These are phyloP conservation scores for Pseudolycoriella hygida DNA, from an alignment of 2,888 invertebrate genomes.

Conservation along the genomic window DNA sequence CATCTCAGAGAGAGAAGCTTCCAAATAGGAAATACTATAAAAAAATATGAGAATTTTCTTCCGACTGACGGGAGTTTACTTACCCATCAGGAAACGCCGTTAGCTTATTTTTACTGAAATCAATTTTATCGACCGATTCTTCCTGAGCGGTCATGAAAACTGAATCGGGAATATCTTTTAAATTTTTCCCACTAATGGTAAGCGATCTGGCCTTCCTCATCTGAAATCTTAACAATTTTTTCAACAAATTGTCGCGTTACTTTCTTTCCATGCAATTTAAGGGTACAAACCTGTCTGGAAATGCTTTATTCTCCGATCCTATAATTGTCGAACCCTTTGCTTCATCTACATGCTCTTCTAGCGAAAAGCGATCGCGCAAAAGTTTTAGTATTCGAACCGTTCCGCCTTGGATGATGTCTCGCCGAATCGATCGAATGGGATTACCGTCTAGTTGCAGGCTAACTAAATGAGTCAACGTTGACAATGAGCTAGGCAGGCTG, in stretches of 20 bases:
- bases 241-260: too few relatives aligned
- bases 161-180: constrained; percentile 47
- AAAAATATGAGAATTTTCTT: too few relatives aligned
- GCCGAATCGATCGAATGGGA: constrained; percentile 59
- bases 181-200: constrained; percentile 32
- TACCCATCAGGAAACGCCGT: constrained; percentile 49
- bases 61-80: constrained; percentile 11
- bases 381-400: constrained; percentile 64
- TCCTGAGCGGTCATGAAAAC: constrained; percentile 51
- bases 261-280: too few relatives aligned
- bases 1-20: constrained; percentile 40
- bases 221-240: constrained; percentile 35
- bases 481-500: constrained; percentile 49
- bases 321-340: constrained; percentile 21
- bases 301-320: constrained; percentile 23
- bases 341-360: constrained; percentile 6
- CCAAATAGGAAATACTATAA: constrained; percentile 32
- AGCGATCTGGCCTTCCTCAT: constrained; percentile 35
- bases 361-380: constrained; percentile 37
- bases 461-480: constrained; percentile 57
- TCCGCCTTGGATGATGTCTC: constrained; percentile 73
- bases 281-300: constrained; percentile 40
- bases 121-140: constrained; percentile 55
- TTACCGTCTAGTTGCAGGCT: constrained; percentile 75
- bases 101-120: constrained; percentile 68